phyloP scores from a whole-genome alignment of 1,140 invertebrate genomes.

The Idris sp. region DNA sequence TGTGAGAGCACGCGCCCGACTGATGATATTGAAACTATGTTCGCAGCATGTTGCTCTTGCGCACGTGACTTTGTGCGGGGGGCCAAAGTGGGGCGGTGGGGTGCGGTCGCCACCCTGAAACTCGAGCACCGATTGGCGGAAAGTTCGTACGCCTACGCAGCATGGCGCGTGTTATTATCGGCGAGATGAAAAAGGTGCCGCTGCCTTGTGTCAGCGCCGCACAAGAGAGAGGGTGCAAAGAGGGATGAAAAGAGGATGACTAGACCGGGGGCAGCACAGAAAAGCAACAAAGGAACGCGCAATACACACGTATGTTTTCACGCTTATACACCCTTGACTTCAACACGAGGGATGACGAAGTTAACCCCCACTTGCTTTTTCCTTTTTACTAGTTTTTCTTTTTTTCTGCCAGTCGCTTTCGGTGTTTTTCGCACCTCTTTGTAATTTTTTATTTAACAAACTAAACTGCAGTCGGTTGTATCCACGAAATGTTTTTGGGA shows the following conservation, averaged over 20 bases:
- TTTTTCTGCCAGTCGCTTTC: too few species aligned
- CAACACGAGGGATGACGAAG: conserved; percentile 44
- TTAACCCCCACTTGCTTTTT: conserved; percentile 46
- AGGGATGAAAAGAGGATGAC: conserved; percentile 30
- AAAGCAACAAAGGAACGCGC: conserved; percentile 62
- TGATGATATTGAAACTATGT: conserved; percentile 57
- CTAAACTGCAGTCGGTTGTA: too few species aligned
- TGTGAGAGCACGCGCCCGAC: conserved; percentile 68
- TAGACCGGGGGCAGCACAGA: conserved; percentile 23
- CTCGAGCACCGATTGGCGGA: conserved; percentile 66
- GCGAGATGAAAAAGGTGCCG: conserved; percentile 53
- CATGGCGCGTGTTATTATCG: conserved; percentile 70
- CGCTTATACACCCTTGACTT: conserved; percentile 66
- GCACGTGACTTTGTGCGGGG: conserved; percentile 70
- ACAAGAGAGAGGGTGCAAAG: conserved; percentile 30
- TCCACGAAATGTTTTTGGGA: too few species aligned
- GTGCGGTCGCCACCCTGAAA: conserved; percentile 66
- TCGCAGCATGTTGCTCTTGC: conserved; percentile 68
- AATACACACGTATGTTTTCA: conserved; percentile 61
- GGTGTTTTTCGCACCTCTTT: too few species aligned
- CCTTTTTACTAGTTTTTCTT: too few species aligned
- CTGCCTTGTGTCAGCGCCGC: conserved; percentile 24
- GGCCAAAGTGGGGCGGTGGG: conserved; percentile 65
- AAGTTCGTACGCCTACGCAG: conserved; percentile 70
- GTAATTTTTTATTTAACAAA: too few species aligned